These are phyloP conservation scores for Scaptomyza montana DNA, from an alignment of 1,140 invertebrate species.

Conservation along the genomic window DNA sequence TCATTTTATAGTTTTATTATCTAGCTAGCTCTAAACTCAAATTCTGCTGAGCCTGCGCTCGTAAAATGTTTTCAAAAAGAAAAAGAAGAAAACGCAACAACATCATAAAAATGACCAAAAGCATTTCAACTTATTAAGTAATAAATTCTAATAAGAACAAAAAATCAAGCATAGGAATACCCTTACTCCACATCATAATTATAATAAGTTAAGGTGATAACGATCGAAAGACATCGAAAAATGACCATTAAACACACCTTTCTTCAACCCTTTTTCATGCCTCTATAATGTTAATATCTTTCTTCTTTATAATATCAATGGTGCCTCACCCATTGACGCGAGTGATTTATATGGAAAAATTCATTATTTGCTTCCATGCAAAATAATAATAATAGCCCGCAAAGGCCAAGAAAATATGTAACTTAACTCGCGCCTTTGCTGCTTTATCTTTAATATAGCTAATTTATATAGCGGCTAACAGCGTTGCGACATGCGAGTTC, in stretches of 20 bases:
- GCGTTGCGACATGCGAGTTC: constrained; percentile 67
- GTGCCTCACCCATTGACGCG: constrained; percentile 74
- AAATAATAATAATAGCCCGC: constrained; percentile 23
- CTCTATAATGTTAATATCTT: constrained; percentile 63
- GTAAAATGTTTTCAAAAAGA: constrained; percentile 51
- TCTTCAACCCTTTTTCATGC: constrained; percentile 58
- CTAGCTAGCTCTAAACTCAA: constrained; percentile 57
- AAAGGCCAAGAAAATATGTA: too few species aligned
- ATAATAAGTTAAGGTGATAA: constrained; percentile 77
- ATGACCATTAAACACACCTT: constrained; percentile 80
- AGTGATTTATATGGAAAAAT: constrained; percentile 80
- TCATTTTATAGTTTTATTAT: constrained; percentile 79
- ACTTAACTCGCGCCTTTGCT: constrained; percentile 41
- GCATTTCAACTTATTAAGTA: constrained; percentile 77
- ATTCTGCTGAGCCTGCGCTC: constrained; percentile 70
- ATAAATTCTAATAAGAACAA: constrained; percentile 78
- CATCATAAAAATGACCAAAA: constrained; percentile 41
- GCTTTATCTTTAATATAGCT: constrained; percentile 81
- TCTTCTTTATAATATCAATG: constrained; percentile 58
- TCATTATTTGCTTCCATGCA: constrained; percentile 79
- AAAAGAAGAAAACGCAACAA: not conserved
- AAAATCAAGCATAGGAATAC: constrained; percentile 34
- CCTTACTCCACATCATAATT: constrained; percentile 59
- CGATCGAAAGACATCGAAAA: constrained; percentile 79
- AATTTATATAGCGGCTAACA: constrained; percentile 79